phyloP scores from a whole-genome alignment of 2,113 vertebrate species.

The Corythaixoides concolor region DNA sequence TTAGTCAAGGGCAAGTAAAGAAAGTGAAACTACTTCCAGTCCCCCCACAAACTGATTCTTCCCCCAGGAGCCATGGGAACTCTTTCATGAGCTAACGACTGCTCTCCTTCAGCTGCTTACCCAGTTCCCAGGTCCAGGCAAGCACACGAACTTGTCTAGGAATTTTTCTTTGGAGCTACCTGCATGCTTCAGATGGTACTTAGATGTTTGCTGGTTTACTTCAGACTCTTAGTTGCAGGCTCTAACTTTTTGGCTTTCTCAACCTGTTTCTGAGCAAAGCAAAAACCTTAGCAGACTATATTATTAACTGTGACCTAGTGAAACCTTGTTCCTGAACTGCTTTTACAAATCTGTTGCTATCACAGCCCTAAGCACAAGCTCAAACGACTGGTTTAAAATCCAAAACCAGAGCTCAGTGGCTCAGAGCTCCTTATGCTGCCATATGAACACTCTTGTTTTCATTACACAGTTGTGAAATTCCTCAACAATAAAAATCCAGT shows the following conservation, averaged over 20 bases:
- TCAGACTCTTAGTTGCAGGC: not conserved
- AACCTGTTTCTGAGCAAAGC: not conserved
- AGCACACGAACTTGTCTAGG: not conserved
- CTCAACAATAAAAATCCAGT: not conserved
- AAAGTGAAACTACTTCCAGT: not conserved
- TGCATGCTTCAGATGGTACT: not conserved
- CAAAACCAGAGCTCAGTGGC: not conserved
- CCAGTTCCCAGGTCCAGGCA: not conserved
- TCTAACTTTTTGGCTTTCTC: not conserved
- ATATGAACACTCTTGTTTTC: not conserved
- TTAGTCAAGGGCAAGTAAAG: not conserved
- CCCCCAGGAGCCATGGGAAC: not conserved
- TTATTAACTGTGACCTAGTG: not conserved
- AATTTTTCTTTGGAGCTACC: not conserved
- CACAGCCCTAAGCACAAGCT: not conserved
- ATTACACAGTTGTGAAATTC: not conserved
- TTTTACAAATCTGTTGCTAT: not conserved
- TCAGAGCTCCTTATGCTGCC: not conserved
- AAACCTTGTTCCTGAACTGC: not conserved
- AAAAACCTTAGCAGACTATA: not conserved
- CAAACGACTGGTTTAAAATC: not conserved
- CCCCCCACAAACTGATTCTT: not conserved
- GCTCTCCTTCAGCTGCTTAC: not conserved
- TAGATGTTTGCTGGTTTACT: not conserved
- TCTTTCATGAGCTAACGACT: fast-evolving